Evolutionary conservation across 2,113 vertebrate species (phyloP).

Genomic region (Pogonocichla stellata): DNA sequence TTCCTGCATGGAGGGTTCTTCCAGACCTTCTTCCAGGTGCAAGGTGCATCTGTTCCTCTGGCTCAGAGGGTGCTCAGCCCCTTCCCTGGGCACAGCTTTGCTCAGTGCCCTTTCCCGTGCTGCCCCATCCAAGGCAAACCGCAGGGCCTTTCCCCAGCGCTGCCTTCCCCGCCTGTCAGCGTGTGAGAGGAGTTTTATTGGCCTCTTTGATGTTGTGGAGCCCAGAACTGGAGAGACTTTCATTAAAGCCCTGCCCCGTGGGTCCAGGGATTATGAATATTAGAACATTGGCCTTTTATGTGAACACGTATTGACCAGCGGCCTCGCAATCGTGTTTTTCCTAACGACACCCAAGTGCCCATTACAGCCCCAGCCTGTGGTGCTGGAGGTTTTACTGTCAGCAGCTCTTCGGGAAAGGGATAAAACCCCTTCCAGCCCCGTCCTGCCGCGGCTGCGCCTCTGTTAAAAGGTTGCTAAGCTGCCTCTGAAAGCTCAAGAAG

Average conservation of each 20-base stretch:
- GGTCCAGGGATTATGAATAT: slow-evolving; percentile 52
- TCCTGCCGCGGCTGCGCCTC: not conserved
- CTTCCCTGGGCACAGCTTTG: not conserved
- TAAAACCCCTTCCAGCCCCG: slow-evolving; percentile 64
- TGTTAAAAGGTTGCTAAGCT: slow-evolving; percentile 71
- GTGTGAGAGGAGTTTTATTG: slow-evolving; percentile 35
- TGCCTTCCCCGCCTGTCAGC: slow-evolving; percentile 1
- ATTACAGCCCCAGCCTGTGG: slow-evolving; percentile 49
- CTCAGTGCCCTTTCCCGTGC: not conserved
- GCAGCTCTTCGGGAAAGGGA: slow-evolving; percentile 69
- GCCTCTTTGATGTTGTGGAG: slow-evolving; percentile 59
- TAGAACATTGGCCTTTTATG: slow-evolving; percentile 65
- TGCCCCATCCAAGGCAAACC: not conserved
- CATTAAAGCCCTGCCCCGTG: slow-evolving; percentile 57
- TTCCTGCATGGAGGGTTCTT: not conserved
- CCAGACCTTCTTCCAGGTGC: not conserved
- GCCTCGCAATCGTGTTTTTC: slow-evolving; percentile 46
- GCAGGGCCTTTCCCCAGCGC: not conserved
- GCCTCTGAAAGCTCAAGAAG: slow-evolving; percentile 59
- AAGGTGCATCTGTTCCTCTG: not conserved
- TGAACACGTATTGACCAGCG: slow-evolving; percentile 44
- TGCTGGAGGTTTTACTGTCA: slow-evolving; percentile 68
- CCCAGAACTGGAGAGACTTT: slow-evolving; percentile 41
- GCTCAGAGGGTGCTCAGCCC: not conserved
- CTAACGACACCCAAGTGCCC: slow-evolving; percentile 70